These are phyloP conservation scores for Sturnira hondurensis DNA, from an alignment of 2,113 vertebrate genomes.

Conservation along the genomic window DNA sequence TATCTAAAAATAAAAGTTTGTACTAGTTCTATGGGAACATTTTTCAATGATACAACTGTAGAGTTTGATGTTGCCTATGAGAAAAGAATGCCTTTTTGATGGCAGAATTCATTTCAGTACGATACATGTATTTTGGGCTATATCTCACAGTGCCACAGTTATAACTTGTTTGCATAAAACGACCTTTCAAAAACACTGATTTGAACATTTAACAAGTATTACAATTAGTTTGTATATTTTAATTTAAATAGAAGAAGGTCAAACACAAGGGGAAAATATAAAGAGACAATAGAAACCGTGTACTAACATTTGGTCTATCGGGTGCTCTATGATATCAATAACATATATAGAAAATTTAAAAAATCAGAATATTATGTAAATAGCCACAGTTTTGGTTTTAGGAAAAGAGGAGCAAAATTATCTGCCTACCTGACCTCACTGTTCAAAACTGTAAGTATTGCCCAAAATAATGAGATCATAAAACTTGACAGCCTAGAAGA, in stretches of 20 bases:
- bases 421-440: not conserved
- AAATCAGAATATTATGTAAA: not conserved
- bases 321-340: not conserved
- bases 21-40: slow-evolving; percentile 19
- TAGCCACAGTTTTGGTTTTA: not conserved
- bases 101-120: not conserved
- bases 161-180: not conserved
- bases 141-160: not conserved
- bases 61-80: not conserved
- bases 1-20: not conserved
- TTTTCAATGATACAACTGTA: slow-evolving; percentile 56
- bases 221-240: not conserved
- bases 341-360: not conserved
- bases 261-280: not conserved
- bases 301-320: not conserved
- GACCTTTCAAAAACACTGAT: not conserved
- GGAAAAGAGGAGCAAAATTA: not conserved
- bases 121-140: not conserved
- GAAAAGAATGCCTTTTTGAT: not conserved
- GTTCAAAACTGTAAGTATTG: not conserved
- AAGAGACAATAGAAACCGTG: not conserved
- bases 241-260: not conserved
- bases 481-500: not conserved
- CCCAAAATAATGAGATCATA: not conserved
- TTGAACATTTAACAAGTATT: not conserved